phyloP scores from a whole-genome alignment of 2,888 invertebrate genomes.

The Caenorhabditis panamensis region DNA sequence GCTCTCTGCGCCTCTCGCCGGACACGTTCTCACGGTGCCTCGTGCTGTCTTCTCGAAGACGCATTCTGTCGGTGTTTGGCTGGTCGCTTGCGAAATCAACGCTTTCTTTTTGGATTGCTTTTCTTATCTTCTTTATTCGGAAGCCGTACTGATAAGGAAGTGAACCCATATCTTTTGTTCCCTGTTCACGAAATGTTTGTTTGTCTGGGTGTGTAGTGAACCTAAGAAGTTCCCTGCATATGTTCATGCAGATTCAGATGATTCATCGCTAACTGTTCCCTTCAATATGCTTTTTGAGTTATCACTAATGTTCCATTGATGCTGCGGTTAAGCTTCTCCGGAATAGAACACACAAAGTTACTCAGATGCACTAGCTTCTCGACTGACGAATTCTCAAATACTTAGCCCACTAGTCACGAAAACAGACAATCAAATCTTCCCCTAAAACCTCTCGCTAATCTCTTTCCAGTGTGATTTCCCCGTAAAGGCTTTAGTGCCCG shows the following conservation, averaged over 20 bases:
- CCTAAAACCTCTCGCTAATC: conserved; percentile 39
- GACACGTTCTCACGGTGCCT: neutral
- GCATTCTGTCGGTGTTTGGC: conserved; percentile 10
- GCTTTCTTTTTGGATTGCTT: neutral
- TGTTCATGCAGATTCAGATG: neutral
- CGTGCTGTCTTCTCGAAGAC: conserved; percentile 15
- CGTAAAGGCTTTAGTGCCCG: conserved; percentile 7
- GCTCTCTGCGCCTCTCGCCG: conserved; percentile 14
- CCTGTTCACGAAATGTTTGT: neutral
- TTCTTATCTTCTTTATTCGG: conserved; percentile 10
- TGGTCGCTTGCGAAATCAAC: conserved; percentile 37
- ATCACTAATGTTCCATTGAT: too few relatives aligned
- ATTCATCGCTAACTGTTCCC: too few relatives aligned
- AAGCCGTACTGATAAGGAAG: conserved; percentile 22
- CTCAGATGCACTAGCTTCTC: too few relatives aligned
- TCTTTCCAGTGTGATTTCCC: conserved; percentile 26
- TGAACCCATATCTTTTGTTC: neutral
- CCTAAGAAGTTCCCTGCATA: neutral
- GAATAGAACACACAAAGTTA: too few relatives aligned
- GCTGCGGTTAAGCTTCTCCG: too few relatives aligned
- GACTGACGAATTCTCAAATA: conserved; percentile 25
- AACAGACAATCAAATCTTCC: conserved; percentile 33
- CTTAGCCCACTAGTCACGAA: neutral
- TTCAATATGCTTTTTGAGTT: too few relatives aligned
- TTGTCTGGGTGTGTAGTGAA: neutral